These are phyloP conservation scores for Oegoconia quadripuncta DNA, from an alignment of 2,888 invertebrate genomes.

Conservation along the genomic window DNA sequence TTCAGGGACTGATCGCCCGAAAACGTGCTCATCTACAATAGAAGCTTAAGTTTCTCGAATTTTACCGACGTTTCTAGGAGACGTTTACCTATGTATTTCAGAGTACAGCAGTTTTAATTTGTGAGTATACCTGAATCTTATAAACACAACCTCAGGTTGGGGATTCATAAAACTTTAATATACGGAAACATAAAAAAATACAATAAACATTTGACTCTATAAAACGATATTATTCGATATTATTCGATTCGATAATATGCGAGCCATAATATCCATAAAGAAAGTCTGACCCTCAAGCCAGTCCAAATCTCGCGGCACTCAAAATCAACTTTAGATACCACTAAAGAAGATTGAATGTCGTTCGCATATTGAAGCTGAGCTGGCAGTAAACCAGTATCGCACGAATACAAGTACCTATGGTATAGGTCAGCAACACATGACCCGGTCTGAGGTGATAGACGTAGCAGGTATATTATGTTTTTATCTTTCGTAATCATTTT, in stretches of 20 bases:
- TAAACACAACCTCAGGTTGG: too few relatives aligned
- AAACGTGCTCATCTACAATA: too few relatives aligned
- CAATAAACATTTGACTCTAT: neutral
- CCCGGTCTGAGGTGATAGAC: slow-evolving; percentile 45
- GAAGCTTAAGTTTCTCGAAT: too few relatives aligned
- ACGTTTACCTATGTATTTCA: too few relatives aligned
- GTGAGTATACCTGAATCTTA: too few relatives aligned
- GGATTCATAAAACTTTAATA: too few relatives aligned
- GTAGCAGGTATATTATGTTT: slow-evolving; percentile 35
- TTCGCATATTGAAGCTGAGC: slow-evolving; percentile 21
- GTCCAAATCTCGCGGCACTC: slow-evolving; percentile 16
- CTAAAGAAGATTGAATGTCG: slow-evolving; percentile 37
- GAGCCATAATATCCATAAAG: slow-evolving; percentile 36
- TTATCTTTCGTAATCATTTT: slow-evolving; percentile 43
- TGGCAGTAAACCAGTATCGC: slow-evolving; percentile 63
- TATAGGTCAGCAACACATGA: slow-evolving; percentile 67
- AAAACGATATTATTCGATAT: neutral
- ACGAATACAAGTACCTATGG: slow-evolving; percentile 52
- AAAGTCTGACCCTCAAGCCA: slow-evolving; percentile 36
- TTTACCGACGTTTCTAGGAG: too few relatives aligned
- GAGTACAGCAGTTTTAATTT: too few relatives aligned
- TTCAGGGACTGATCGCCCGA: too few relatives aligned
- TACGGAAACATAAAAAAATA: slow-evolving; percentile 6
- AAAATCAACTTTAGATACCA: slow-evolving; percentile 33
- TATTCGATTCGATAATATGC: slow-evolving; percentile 24